Percentiles rank a stretch among this genome's conserved stretches.
These are phyloP conservation scores for Rhamnusium bicolor DNA, from an alignment of 2,888 invertebrate genomes.

Conservation along the genomic window DNA sequence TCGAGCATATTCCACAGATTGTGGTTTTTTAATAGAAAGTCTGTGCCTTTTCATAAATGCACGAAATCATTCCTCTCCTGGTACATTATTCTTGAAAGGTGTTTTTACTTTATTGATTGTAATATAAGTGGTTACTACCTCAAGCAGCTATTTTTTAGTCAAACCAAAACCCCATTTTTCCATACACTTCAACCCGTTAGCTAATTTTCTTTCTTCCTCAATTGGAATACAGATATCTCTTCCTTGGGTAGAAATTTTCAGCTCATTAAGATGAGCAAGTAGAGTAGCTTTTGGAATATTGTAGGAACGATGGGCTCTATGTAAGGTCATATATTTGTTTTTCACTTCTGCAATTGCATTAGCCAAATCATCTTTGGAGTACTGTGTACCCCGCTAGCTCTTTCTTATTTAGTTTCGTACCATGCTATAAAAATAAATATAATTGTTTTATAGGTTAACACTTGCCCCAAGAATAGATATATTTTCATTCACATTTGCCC, in stretches of 20 bases:
- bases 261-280: background rate
- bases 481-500: background rate
- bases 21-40: background rate
- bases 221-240: too few species aligned
- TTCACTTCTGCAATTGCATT: background rate
- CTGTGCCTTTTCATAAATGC: background rate
- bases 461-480: background rate
- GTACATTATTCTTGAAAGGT: background rate
- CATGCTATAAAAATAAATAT: background rate
- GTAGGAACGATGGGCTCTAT: background rate
- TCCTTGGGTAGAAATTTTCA: too few species aligned
- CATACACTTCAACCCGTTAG: background rate
- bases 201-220: too few species aligned
- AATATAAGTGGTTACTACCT: background rate
- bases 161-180: background rate
- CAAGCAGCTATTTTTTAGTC: background rate
- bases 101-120: background rate
- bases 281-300: background rate
- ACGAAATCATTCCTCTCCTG: background rate
- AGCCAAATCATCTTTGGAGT: background rate
- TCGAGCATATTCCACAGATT: background rate
- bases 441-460: background rate
- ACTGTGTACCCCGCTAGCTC: conserved; percentile 1
- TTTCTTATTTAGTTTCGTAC: background rate
- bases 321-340: background rate